Base-by-base conservation (phyloP, 2,797 vertebrate genomes). In the Sebastes vulpes region DNA sequence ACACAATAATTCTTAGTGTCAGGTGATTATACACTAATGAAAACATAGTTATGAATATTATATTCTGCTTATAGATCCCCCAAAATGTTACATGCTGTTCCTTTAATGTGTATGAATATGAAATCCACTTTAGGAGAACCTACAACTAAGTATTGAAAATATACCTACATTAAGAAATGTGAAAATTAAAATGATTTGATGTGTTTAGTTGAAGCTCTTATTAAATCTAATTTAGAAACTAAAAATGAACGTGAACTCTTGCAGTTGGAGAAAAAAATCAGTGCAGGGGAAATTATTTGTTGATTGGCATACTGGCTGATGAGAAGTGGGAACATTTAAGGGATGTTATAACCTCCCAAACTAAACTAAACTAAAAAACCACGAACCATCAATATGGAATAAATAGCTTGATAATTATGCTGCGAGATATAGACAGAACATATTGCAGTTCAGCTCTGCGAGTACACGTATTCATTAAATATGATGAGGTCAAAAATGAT, bases 1-100 rank as follows among this genome's bases (percentile, higher is more conserved):
- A 42, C 12, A 42, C 14, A 35, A 0, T 0, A 6, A 42, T 16
- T 42, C 14, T 18, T 42, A 42, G 14, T 42, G 0, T 42, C 14
- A 42, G 0, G 38, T 42, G 38, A 16, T 16, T 16, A 42, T 16
- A 42, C 38, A 16, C 38, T 42, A 42, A 0, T 42, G 38, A 42
- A 42, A 42, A 38, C 35, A 35, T 35, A 38, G 35, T 5, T 38
- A 0, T 38, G 0, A 38, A 38, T 38, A 1, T 12, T 0, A 38
- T 38, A 38, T 38, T 38, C 12, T 38, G 35, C 12, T 0, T 0
- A 38, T 38, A 16, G 35, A 16, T 38, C 35, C 12, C 12, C 35
- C 12, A 14, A 38, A 38, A 38, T 38, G 12, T 38, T 38, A 14
- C 2, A 38, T 0, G 0, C 1, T 14, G 35, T 14, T 14, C 0